phyloP scores from a whole-genome alignment of 1,140 invertebrate genomes.

The Trichomalopsis sarcophagae region DNA sequence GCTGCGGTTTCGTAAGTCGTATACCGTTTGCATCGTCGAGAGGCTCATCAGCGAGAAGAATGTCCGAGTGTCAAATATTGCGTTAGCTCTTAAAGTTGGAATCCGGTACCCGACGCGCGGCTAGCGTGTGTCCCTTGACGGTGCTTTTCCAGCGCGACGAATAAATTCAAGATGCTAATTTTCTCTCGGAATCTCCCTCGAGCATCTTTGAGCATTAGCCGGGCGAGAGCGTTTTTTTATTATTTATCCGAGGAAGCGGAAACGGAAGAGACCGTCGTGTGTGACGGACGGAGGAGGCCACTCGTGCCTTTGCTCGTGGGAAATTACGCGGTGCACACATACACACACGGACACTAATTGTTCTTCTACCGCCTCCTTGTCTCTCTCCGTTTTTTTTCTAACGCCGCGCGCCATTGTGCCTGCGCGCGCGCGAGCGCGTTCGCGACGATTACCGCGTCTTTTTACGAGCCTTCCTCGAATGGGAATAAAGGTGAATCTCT shows the following conservation, averaged over 20 bases:
- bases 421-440: constrained; percentile 50
- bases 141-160: not conserved
- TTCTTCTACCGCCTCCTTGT: not conserved
- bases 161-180: constrained; percentile 22
- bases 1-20: constrained; percentile 3
- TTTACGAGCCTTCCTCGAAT: constrained; percentile 17
- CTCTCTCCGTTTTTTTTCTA: constrained; percentile 26
- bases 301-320: constrained; percentile 20
- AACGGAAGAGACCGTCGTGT: constrained; percentile 57
- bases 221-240: not conserved
- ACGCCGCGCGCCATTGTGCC: constrained; percentile 51
- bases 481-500: constrained; percentile 36
- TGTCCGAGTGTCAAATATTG: not conserved
- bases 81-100: not conserved
- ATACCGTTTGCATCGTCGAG: not conserved
- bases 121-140: not conserved
- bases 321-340: constrained; percentile 24
- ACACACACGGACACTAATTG: constrained; percentile 19
- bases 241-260: constrained; percentile 56
- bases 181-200: not conserved
- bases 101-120: no score
- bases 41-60: no score
- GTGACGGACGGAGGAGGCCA: constrained; percentile 50
- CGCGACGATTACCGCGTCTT: constrained; percentile 15
- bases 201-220: constrained; percentile 7